Evolutionary conservation across 2,113 vertebrate species (phyloP).

Genomic region (Channa maculata): DNA sequence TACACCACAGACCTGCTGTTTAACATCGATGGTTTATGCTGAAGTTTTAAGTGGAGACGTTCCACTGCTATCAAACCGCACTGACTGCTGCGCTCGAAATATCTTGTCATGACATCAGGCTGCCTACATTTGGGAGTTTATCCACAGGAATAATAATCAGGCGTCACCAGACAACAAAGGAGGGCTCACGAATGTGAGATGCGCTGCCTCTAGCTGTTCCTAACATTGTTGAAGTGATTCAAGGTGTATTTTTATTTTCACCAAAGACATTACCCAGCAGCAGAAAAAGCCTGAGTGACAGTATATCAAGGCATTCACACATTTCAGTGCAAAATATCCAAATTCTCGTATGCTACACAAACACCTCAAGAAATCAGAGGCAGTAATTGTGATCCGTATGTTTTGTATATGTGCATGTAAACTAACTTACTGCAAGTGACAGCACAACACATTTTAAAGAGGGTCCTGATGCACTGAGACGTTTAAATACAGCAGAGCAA

Average conservation of each 20-base stretch:
- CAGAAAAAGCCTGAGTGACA: constrained; percentile 21
- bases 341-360: background rate
- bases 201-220: constrained; percentile 17
- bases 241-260: constrained; percentile 15
- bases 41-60: constrained; percentile 9
- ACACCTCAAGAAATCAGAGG: no score
- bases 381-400: no score
- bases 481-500: constrained; percentile 13
- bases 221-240: constrained; percentile 17
- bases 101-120: constrained; percentile 52
- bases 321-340: background rate
- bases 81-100: constrained; percentile 54
- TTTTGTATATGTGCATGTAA: no score
- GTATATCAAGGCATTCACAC: background rate
- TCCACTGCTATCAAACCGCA: constrained; percentile 12
- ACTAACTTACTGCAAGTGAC: no score
- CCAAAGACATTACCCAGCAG: constrained; percentile 2
- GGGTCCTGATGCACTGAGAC: background rate
- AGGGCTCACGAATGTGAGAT: constrained; percentile 16
- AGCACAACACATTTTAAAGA: background rate
- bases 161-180: constrained; percentile 38
- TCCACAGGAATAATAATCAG: constrained; percentile 34
- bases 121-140: constrained; percentile 36
- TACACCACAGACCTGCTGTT: constrained; percentile 33
- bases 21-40: constrained; percentile 21